phyloP scores from a whole-genome alignment of 2,888 invertebrate species.

The Leucophenga maculata region DNA sequence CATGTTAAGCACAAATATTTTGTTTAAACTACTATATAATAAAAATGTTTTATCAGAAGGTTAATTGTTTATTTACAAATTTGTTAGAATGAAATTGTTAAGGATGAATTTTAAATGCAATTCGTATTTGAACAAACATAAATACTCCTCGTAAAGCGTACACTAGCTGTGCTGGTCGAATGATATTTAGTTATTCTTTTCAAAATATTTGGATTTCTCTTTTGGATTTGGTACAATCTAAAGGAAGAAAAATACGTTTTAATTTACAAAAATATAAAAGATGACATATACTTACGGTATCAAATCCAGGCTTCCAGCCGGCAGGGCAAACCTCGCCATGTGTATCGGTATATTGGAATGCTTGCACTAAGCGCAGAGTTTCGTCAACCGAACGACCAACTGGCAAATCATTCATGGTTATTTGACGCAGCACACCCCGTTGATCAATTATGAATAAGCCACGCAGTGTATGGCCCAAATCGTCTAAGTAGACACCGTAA shows the following conservation, averaged over 20 bases:
- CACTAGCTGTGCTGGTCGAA: too few species aligned
- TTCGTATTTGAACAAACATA: too few species aligned
- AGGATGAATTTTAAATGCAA: too few species aligned
- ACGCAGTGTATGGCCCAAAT: slow-evolving; percentile 87
- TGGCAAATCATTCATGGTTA: slow-evolving; percentile 97
- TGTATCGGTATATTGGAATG: slow-evolving; percentile 93
- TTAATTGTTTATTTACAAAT: too few species aligned
- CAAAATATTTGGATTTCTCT: slow-evolving; percentile 86
- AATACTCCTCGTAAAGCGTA: too few species aligned
- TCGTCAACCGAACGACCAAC: slow-evolving; percentile 95
- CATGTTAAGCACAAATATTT: too few species aligned
- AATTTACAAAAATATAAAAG: not conserved
- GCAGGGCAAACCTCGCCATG: slow-evolving; percentile 97
- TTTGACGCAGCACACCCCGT: slow-evolving; percentile 89
- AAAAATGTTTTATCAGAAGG: too few species aligned
- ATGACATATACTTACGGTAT: slow-evolving; percentile 79
- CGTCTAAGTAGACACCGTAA: slow-evolving; percentile 94
- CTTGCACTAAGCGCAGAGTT: slow-evolving; percentile 92
- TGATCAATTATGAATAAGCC: slow-evolving; percentile 95
- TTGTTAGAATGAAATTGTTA: too few species aligned
- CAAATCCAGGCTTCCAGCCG: slow-evolving; percentile 95
- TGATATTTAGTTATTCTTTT: slow-evolving; percentile 73
- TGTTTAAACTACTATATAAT: too few species aligned
- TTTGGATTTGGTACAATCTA: slow-evolving; percentile 88
- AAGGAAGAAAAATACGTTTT: slow-evolving; percentile 15